These are phyloP conservation scores for Cremastobaeus sp. DNA, from an alignment of 2,888 invertebrate genomes.

Conservation along the genomic window DNA sequence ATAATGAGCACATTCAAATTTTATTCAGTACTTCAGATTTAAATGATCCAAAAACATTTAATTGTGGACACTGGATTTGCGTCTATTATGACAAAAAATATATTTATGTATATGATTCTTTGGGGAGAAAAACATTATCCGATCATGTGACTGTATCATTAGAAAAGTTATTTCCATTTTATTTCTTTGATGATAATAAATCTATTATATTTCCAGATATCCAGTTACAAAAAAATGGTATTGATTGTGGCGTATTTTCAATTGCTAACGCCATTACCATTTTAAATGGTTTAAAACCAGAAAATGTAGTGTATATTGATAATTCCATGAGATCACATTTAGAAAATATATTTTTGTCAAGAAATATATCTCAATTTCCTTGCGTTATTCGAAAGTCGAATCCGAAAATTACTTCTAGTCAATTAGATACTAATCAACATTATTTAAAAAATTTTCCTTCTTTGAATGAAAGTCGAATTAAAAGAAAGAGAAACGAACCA, in stretches of 20 bases:
- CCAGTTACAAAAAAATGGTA: slow-evolving; percentile 18
- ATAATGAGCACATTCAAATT: slow-evolving; percentile 29
- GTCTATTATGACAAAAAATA: slow-evolving; percentile 28
- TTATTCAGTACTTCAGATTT: slow-evolving; percentile 20
- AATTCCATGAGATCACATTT: slow-evolving; percentile 51
- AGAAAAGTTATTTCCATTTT: slow-evolving; percentile 25
- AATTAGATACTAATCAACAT: background rate
- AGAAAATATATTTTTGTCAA: background rate
- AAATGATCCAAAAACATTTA: background rate
- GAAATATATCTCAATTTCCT: slow-evolving; percentile 8
- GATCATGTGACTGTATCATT: slow-evolving; percentile 8
- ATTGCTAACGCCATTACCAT: slow-evolving; percentile 24
- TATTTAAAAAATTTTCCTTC: no score
- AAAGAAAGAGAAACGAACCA: no score
- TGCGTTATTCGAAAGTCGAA: background rate
- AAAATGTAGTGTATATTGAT: slow-evolving; percentile 6
- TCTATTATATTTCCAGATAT: slow-evolving; percentile 11
- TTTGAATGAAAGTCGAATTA: no score
- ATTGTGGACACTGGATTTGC: slow-evolving; percentile 27
- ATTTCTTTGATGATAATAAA: slow-evolving; percentile 11
- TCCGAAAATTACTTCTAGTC: no score
- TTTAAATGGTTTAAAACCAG: slow-evolving; percentile 23
- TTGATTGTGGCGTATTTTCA: slow-evolving; percentile 34
- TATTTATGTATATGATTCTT: slow-evolving; percentile 29
- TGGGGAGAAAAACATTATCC: slow-evolving; percentile 5